A percentile compares a stretch with the other conserved stretches of the same genome.
These are phyloP conservation scores for Reticulitermes lucifugus DNA, from an alignment of 2,888 invertebrate species.

Conservation along the genomic window DNA sequence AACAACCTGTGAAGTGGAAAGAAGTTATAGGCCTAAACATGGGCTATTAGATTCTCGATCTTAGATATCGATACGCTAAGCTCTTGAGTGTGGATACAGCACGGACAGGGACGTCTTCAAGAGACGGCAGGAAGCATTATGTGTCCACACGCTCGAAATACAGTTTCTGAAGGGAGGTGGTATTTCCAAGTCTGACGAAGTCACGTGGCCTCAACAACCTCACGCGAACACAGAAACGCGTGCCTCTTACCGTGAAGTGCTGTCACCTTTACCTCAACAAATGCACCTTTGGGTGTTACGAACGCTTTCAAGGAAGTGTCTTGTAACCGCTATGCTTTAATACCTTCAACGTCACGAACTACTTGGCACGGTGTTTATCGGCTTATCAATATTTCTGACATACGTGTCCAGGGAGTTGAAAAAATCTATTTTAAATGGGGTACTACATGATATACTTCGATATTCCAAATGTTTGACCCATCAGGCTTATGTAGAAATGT, in stretches of 20 bases:
- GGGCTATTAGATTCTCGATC: neutral
- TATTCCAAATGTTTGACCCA: no score
- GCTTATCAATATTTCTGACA: no score
- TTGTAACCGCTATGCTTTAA: no score
- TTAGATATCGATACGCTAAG: neutral
- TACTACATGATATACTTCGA: no score
- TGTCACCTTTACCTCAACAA: slow-evolving; percentile 8
- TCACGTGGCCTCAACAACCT: neutral
- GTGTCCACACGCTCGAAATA: neutral
- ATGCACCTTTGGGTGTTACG: neutral
- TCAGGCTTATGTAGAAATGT: no score
- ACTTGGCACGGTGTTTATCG: no score
- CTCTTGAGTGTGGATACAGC: neutral
- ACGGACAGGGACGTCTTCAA: neutral
- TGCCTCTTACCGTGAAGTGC: neutral
- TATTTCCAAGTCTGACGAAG: neutral
- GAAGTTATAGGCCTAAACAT: no score
- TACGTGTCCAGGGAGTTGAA: no score
- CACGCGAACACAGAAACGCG: neutral
- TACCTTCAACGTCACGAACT: no score
- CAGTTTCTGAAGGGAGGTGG: neutral
- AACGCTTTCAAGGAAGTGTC: neutral
- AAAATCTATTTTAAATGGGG: no score
- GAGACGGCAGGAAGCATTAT: neutral
- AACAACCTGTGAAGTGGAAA: no score